Percentiles rank a stretch among this genome's conserved stretches.
Conservation (phyloP, 2,113 vertebrate species). For the Heterotilapia buettikoferi region DNA sequence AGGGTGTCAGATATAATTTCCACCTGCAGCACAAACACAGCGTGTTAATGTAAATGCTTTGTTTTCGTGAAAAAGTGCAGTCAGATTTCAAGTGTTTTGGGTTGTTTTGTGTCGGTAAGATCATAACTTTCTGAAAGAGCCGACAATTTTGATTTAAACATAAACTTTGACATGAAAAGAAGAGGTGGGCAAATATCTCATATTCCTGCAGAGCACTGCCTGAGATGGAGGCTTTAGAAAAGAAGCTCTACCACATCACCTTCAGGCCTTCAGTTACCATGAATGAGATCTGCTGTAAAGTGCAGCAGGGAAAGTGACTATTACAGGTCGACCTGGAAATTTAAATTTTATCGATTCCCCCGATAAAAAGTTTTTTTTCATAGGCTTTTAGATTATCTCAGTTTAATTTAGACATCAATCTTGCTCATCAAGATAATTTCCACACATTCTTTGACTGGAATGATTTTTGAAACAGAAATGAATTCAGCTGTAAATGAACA, state of each 20-base stretch:
- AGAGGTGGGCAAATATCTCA: accelerated
- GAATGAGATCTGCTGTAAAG: neutral
- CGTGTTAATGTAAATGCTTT: neutral
- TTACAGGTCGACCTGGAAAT: neutral
- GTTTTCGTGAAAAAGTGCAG: neutral
- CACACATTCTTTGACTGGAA: neutral
- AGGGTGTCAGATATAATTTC: neutral
- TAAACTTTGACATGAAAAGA: neutral
- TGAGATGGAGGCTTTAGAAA: neutral
- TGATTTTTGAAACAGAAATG: neutral
- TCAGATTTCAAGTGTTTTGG: neutral
- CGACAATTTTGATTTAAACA: neutral
- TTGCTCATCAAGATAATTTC: neutral
- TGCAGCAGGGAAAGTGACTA: neutral
- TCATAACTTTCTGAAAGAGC: neutral
- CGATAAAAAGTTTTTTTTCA: neutral
- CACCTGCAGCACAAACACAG: neutral
- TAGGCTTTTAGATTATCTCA: neutral
- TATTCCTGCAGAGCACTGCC: neutral
- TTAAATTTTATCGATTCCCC: neutral
- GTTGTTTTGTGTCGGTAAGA: neutral
- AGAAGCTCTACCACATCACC: neutral
- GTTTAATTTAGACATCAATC: neutral
- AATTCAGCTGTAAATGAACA: neutral
- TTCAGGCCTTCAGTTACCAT: neutral